Percentiles rank a stretch among this genome's conserved stretches.
Evolutionary conservation across 2,113 vertebrate species (phyloP).

Genomic region (Hippocampus abdominalis): DNA sequence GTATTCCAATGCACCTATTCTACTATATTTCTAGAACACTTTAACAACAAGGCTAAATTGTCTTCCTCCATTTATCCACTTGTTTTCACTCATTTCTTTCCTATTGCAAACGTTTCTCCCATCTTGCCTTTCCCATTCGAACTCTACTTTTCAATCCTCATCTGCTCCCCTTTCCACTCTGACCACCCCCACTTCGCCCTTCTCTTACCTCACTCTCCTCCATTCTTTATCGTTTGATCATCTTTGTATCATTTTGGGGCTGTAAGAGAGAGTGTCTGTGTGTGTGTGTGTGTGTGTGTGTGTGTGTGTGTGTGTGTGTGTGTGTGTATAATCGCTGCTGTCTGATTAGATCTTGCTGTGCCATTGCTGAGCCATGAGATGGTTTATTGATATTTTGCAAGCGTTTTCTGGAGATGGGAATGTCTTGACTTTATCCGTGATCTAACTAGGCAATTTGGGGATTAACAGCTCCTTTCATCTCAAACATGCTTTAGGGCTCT

Average conservation of each 20-base stretch:
- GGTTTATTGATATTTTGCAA: constrained; percentile 61
- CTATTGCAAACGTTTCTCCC: too few relatives aligned
- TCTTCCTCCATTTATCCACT: background rate
- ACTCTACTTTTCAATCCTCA: background rate
- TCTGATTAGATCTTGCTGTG: constrained; percentile 58
- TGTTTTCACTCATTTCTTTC: background rate
- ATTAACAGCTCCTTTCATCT: constrained; percentile 52
- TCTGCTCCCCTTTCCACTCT: background rate
- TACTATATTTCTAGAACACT: background rate
- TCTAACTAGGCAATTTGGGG: constrained; percentile 50
- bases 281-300: too few relatives aligned
- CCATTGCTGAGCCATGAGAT: constrained; percentile 49
- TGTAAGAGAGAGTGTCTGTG: background rate
- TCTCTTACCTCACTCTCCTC: background rate
- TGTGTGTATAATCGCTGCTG: constrained; percentile 42
- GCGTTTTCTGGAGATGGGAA: constrained; percentile 40
- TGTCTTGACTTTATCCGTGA: constrained; percentile 51
- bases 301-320: background rate
- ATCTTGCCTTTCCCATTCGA: background rate
- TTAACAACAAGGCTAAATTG: background rate
- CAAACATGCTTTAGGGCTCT: constrained; percentile 49
- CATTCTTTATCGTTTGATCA: constrained; percentile 41
- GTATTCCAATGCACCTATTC: background rate
- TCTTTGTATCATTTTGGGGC: constrained; percentile 42
- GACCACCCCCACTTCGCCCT: background rate